Evolutionary conservation across 2,888 invertebrate genomes (phyloP), one percentile per base, ranked within the genome.

Genomic region (Tenthredo amoena): DNA sequence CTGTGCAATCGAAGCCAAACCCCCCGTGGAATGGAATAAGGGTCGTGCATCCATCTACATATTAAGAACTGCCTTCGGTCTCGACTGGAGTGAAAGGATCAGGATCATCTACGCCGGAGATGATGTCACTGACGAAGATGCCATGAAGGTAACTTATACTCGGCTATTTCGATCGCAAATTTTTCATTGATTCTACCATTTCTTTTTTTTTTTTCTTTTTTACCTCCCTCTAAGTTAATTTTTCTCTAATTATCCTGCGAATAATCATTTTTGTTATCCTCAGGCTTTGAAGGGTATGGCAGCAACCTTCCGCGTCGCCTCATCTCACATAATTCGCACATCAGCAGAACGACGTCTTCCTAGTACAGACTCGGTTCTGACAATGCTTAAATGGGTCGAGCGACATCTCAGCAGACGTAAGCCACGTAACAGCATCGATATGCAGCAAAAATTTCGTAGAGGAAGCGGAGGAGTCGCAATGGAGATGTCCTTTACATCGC

Each of bases 241-340:
- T 77, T 77, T 55, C n/a, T 55, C 1, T 6, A n/a, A 55, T 55
- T n/a, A 50, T 50, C 6, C 18, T 18, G 6, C 18, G 50, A n/a
- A 50, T 18, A 2, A n/a, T 34, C 6, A 15, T n/a, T 50, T 26
- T 26, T 31, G 26, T 21, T 84, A 40, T 84, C 87, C 87, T 58
- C 92, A 98, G 98, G 97, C 98, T 0, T 94, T 98, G 85, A 98
- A 98, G 94, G 98, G 98, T 93, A 98, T 98, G 98, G 98, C 98
- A 0, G 97, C 98, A 0, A 98, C 98, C 4, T 98, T 98, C 95
- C 96, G 98, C 82, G 97, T 98, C 12, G 96, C 98, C 0, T 96
- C 97, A 0, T 98, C 98, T 0, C 95, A 96, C 91, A 97, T 98
- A 89, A 97, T 97, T 6, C 97, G 97, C 91, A 98, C 98, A 0